phyloP scores from a whole-genome alignment of 2,113 vertebrate genomes.

The Formicarius rufipectus region DNA sequence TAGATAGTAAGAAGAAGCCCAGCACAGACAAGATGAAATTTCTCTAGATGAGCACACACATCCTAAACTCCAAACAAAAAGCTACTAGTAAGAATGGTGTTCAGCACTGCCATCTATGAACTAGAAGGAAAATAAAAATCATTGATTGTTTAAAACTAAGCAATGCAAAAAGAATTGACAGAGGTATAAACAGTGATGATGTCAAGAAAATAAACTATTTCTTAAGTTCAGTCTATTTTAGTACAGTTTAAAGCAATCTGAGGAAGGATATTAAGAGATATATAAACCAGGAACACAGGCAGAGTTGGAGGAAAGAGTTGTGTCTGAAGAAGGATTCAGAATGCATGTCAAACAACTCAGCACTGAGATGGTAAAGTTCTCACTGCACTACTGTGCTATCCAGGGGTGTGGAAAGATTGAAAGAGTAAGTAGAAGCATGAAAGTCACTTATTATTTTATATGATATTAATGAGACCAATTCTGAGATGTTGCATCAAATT shows the following conservation, averaged over 20 bases:
- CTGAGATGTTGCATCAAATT: background rate
- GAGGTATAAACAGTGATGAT: background rate
- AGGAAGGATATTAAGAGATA: background rate
- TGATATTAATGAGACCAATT: background rate
- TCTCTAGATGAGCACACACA: background rate
- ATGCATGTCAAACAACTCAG: background rate
- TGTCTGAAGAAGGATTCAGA: background rate
- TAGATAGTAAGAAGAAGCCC: background rate
- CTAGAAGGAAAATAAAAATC: background rate
- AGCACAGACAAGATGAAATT: background rate
- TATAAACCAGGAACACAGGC: background rate
- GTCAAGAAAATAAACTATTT: background rate
- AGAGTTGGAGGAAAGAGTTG: background rate
- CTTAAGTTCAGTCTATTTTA: background rate
- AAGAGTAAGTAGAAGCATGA: background rate
- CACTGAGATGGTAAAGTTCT: background rate
- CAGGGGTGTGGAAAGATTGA: background rate
- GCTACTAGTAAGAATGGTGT: background rate
- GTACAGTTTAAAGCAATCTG: background rate
- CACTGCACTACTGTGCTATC: background rate
- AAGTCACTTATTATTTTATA: conserved; percentile 2
- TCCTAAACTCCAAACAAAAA: background rate
- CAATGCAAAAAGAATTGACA: background rate
- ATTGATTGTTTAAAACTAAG: background rate
- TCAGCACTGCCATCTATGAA: background rate